These are phyloP conservation scores for Macroramphosus scolopax DNA, from an alignment of 2,797 vertebrate species.

Conservation along the genomic window DNA sequence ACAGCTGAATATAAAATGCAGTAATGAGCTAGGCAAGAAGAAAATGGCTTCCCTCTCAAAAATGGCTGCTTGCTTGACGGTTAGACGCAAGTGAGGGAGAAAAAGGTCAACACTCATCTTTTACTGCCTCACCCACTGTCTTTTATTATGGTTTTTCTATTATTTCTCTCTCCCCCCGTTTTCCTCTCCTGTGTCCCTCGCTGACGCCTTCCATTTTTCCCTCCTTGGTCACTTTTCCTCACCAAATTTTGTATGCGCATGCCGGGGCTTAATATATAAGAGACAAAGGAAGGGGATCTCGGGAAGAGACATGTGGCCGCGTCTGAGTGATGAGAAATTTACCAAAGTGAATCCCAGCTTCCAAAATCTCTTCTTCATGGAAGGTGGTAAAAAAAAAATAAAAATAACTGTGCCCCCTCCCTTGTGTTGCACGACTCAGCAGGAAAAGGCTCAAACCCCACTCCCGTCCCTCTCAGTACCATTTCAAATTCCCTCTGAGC, in stretches of 20 bases:
- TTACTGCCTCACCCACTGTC: constrained; percentile 33
- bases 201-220: constrained; percentile 60
- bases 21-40: constrained; percentile 74
- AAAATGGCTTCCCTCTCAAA: constrained; percentile 81
- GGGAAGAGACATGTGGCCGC: constrained; percentile 74
- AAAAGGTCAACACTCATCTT: constrained; percentile 76
- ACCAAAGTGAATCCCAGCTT: constrained; percentile 71
- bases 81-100: constrained; percentile 51
- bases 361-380: constrained; percentile 48
- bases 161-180: constrained; percentile 9
- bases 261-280: constrained; percentile 74
- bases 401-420: constrained; percentile 65
- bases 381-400: constrained; percentile 60
- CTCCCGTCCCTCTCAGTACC: constrained; percentile 45
- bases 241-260: constrained; percentile 55
- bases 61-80: constrained; percentile 72
- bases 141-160: constrained; percentile 28
- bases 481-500: constrained; percentile 68
- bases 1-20: constrained; percentile 75
- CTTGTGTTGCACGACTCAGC: constrained; percentile 61
- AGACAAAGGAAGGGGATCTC: constrained; percentile 78
- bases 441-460: constrained; percentile 49
- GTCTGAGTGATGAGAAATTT: constrained; percentile 80
- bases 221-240: constrained; percentile 60
- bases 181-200: constrained; percentile 46